Evolutionary conservation across 2,888 invertebrate genomes (phyloP), one percentile per base, ranked within the genome.

Genomic region (Caenorhabditis drosophilae): DNA sequence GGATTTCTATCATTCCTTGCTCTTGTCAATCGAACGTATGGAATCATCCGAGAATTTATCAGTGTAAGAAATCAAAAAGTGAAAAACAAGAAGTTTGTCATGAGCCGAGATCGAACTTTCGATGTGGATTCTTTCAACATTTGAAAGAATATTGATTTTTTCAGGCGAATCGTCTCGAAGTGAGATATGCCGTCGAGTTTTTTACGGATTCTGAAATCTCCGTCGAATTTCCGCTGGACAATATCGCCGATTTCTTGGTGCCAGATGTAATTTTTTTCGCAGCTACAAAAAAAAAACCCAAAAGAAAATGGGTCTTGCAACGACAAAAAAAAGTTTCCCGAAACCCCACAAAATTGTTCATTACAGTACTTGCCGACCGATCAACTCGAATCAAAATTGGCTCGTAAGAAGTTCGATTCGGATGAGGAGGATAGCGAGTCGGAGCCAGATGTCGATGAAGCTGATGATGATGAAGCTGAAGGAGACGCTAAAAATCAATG

Each of bases 201-300:
- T 73, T 73, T 46, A 27, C 67, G 4, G 20, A 44, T n/a, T 47
- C 55, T 47, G 56, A 73, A 20, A 70, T 75, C 46, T 53, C 63
- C 23, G 55, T 79, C 31, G 59, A 72, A 50, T 64, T 71, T 36
- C 80, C 80, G 20, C 49, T 80, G 25, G 79, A 79, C 40, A 67
- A 76, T 45, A 45, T 46, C 35, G 70, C 73, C 7, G 78, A 79
- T 48, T 78, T 78, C 64, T 22, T 70, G 38, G 78, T 79, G 4
- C 74, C 72, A 41, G 75, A 79, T 55, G 78, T 76, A 25, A 44
- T 45, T 23, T 51, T 15, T n/a, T 26, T 18, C 6, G 12, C 18
- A n/a, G 15, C 6, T 23, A 25, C 9, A 36, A 27, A 11, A 11
- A 41, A 12, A 22, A 42, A 22, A 42, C 22, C 12, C 16, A 40